Evolutionary conservation across 2,888 invertebrate species (phyloP), one percentile per base, ranked within the genome.

Genomic region (Amphipoea oculea): DNA sequence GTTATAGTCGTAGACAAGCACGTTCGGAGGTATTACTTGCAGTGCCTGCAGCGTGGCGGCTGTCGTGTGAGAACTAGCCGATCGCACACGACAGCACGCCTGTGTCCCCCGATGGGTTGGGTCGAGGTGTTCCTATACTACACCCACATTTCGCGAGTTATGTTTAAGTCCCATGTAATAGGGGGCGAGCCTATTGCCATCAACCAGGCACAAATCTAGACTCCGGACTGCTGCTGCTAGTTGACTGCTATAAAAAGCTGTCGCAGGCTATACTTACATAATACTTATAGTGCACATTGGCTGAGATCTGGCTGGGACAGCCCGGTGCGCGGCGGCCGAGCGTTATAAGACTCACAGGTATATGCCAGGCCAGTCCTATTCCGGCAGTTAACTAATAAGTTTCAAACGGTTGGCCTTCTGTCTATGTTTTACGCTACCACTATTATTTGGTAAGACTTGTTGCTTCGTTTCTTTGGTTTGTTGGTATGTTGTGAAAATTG

Each of bases 401-500:
- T 40, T n/a, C 17, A 40, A 42, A n/a, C 6, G 40, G 20, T 48
- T 23, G 45, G 20, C 9, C 63, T 81, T 69, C 63, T 82, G 62
- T 45, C 14, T 36, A 40, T 40, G 51, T 63, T 29, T 48, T 7
- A 42, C 14, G 23, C 6, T 11, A 57, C 48, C 36, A n/a, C 3
- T 71, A 63, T 51, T 72, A 81, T 81, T 75, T 57, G 9, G 85
- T 51, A 76, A 79, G 36, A 72, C 40, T 65, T 72, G 40, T 66
- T 70, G 48, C 42, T 70, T 48, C 42, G 73, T 65, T 40, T 51
- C 23, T 60, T 80, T 60, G 51, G 14, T 75, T 57, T 63, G 57
- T 36, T 48, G 45, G 14, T 57, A 29, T 60, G 62, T 87, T 87
- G 77, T 76, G 78, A 75, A 81, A 88, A 76, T n/a, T 70, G 60